phyloP scores from a whole-genome alignment of 2,888 invertebrate genomes.

The Andrena praecox region DNA sequence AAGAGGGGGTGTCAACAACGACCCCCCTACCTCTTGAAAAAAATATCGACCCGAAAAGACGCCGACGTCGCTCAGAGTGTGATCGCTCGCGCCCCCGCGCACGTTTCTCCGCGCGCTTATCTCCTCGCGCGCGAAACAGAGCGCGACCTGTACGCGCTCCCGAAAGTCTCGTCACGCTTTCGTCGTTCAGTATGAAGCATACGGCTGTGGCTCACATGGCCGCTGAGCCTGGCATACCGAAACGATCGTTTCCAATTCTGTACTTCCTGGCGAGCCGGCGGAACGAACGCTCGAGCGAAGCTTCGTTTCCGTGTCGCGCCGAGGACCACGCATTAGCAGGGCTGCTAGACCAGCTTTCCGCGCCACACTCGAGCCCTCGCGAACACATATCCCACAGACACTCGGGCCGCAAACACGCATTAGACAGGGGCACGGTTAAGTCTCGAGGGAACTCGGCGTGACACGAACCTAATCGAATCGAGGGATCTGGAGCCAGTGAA shows the following conservation, averaged over 20 bases:
- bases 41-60: no score
- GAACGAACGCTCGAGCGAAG: background rate
- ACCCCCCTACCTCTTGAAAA: no score
- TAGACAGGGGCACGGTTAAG: no score
- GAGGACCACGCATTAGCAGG: background rate
- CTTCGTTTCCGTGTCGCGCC: slow-evolving; percentile 11
- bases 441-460: background rate
- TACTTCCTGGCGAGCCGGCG: background rate
- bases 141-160: background rate
- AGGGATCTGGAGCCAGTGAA: slow-evolving; percentile 4
- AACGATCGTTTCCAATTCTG: background rate
- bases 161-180: slow-evolving; percentile 37
- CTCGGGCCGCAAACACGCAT: background rate
- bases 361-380: background rate
- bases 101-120: background rate
- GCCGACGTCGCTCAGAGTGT: no score
- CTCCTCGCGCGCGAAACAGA: slow-evolving; percentile 23
- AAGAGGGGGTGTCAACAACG: no score
- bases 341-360: slow-evolving; percentile 20
- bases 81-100: background rate
- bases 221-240: background rate
- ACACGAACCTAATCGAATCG: background rate
- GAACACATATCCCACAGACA: background rate
- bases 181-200: background rate
- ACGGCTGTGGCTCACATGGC: slow-evolving; percentile 4